Base-by-base conservation (phyloP, 1,140 invertebrate genomes). In the Lucilia cuprina region DNA sequence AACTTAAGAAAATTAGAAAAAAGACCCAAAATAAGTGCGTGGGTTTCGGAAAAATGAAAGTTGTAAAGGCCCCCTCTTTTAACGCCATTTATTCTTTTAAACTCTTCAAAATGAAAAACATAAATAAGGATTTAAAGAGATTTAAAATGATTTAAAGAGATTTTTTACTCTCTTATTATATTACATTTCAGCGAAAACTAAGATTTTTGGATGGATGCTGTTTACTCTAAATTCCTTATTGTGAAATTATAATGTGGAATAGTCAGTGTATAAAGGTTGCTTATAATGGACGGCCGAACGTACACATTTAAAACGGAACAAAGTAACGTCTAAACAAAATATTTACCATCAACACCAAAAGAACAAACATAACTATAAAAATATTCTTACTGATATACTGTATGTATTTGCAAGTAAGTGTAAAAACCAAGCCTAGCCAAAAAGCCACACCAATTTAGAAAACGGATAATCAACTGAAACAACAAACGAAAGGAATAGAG, bases 121-220 rank as follows among this genome's bases (percentile, higher is more conserved):
- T 70, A 25, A 70, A 70, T 21, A 1, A 60, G n/a, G n/a, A 7
- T 17, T 60, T 17, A n/a, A 60, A 60, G 55, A 60, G 55, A 60
- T 60, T 0, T 60, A 14, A 5, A 60, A 4, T 14, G 12, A n/a
- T n/a, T n/a, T n/a, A n/a, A n/a, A 30, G 25, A 30, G 25, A 30
- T 60, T n/a, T 17, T 17, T 60, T 60, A 5, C 8, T 21, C 65
- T 70, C 65, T 70, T 70, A n/a, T 70, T 9, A 2, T 70, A 30
- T 70, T 9, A 0, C 9, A 19, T 70, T 30, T 30, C 21, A 21
- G 10, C 7, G n/a, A n/a, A 41, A 19, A 12, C 7, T 19, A n/a
- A 80, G 25, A 49, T 30, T 19, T 49, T 10, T 50, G 77, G 77
- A 80, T 55, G 50, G 50, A 41, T 78, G 75, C 75, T 80, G 77